Evolutionary conservation across 2,797 vertebrate genomes (phyloP).

Genomic region (Lithobates sylvaticus): DNA sequence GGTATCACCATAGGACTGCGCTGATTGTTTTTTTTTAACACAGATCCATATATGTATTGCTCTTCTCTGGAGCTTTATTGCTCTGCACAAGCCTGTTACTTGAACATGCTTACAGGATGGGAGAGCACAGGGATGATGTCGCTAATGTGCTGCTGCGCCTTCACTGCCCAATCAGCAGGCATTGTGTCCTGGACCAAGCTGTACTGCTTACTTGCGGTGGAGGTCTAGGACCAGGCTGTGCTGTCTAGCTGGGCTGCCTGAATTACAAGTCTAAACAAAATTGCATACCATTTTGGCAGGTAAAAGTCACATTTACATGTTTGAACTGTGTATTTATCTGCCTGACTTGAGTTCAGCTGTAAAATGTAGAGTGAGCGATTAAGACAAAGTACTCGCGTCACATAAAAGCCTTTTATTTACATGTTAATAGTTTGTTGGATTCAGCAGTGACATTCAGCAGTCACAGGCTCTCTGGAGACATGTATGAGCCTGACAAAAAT

Average conservation of each 20-base stretch:
- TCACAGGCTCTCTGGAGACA: not conserved
- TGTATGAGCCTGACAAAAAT: conserved; percentile 15
- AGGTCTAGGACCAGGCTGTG: not conserved
- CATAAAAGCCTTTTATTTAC: conserved; percentile 77
- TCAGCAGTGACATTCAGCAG: conserved; percentile 50
- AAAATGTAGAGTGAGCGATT: not conserved
- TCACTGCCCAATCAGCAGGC: no score
- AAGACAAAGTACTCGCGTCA: conserved; percentile 31
- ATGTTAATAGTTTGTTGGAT: conserved; percentile 60
- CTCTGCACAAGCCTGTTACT: no score
- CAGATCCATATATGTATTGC: no score
- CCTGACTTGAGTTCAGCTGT: not conserved
- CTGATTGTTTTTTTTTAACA: no score
- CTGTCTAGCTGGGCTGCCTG: not conserved
- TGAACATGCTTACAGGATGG: no score
- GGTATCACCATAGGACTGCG: no score
- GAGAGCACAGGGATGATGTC: no score
- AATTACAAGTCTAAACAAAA: no score
- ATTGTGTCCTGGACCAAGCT: no score
- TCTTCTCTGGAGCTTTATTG: no score
- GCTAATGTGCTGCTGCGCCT: no score
- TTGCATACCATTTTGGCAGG: not conserved
- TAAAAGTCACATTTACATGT: not conserved
- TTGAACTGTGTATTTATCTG: not conserved
- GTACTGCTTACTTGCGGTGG: no score